Percentiles rank a stretch among this genome's conserved stretches.
phyloP scores from a whole-genome alignment of 2,797 vertebrate genomes.

The Gouania willdenowi region DNA sequence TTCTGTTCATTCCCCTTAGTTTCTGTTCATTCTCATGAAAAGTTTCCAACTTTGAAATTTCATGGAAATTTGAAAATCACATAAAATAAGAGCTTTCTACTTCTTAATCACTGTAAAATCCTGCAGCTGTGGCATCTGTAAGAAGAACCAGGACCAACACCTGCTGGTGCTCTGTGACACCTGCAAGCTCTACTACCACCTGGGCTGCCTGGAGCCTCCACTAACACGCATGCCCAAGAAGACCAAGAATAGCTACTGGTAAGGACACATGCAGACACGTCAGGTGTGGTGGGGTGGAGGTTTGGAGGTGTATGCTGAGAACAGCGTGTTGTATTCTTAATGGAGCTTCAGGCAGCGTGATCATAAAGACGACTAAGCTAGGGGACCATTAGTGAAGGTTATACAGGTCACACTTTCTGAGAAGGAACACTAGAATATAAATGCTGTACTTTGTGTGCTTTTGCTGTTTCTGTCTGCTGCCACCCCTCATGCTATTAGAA shows the following conservation, averaged over 20 bases:
- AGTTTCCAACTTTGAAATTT: no score
- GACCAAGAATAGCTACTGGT: slow-evolving; percentile 99
- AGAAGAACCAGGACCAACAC: slow-evolving; percentile 97
- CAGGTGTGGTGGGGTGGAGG: background rate
- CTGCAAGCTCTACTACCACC: slow-evolving; percentile 97
- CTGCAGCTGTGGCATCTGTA: slow-evolving; percentile 95
- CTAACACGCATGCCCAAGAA: slow-evolving; percentile 98
- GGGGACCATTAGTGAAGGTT: background rate
- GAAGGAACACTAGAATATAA: background rate
- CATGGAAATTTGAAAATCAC: no score
- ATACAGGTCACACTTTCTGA: background rate
- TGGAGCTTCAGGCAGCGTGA: no score
- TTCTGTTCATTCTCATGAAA: no score
- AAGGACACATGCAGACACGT: slow-evolving; percentile 41
- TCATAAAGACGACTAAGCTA: background rate
- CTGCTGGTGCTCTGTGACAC: slow-evolving; percentile 93
- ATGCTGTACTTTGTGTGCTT: background rate
- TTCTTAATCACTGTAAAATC: no score
- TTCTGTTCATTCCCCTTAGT: no score
- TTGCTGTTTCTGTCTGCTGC: background rate
- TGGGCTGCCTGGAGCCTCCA: slow-evolving; percentile 95
- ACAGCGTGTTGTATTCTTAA: no score
- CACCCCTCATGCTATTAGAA: background rate
- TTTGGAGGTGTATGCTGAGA: background rate
- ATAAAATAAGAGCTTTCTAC: no score